phyloP scores from a whole-genome alignment of 2,113 vertebrate species.

The Spea multiplicata region DNA sequence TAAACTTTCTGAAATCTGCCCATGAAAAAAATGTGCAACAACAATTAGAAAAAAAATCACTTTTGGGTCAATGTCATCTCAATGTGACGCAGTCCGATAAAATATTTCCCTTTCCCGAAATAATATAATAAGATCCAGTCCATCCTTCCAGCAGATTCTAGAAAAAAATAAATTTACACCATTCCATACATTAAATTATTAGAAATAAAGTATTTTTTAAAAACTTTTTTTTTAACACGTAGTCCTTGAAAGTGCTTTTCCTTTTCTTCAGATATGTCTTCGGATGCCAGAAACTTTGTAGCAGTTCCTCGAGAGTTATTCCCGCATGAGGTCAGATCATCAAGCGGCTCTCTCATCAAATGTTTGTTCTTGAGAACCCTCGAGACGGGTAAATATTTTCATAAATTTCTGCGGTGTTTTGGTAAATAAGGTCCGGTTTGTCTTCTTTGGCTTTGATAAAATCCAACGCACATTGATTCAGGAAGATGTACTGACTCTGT shows the following conservation, averaged over 20 bases:
- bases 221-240: conserved; percentile 11
- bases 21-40: no score
- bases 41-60: no score
- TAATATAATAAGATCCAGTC: neutral
- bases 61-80: no score
- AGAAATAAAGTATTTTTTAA: neutral
- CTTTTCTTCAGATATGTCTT: conserved; percentile 26
- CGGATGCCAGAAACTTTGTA: no score
- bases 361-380: conserved; percentile 12
- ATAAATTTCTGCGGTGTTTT: conserved; percentile 89
- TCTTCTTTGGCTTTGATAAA: conserved; percentile 84
- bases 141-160: conserved; percentile 33
- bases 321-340: neutral
- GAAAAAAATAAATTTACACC: neutral
- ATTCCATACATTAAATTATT: neutral
- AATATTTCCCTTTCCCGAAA: no score
- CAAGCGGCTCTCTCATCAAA: conserved; percentile 47
- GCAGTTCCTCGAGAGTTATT: neutral
- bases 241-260: conserved; percentile 40
- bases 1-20: no score
- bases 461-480: conserved; percentile 91
- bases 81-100: no score
- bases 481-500: conserved; percentile 92
- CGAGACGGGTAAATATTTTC: conserved; percentile 70
- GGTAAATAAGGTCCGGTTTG: conserved; percentile 88